phyloP scores from a whole-genome alignment of 2,113 vertebrate genomes.

The Gadus chalcogrammus region DNA sequence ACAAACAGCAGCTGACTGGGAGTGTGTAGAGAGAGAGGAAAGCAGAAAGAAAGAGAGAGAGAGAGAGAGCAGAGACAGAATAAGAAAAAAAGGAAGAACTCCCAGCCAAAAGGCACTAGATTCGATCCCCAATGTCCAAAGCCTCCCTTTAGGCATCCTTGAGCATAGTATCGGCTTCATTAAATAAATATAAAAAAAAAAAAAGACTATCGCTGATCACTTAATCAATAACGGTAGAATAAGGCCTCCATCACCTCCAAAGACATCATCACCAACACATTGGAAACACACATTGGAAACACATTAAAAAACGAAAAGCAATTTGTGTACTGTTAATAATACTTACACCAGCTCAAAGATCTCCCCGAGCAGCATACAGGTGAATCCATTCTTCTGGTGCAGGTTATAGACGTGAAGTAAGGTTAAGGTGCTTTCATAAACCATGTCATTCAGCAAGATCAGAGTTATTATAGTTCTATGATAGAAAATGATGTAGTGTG shows the following conservation, averaged over 20 bases:
- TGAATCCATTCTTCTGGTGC: constrained; percentile 99
- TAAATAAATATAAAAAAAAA: too few species aligned
- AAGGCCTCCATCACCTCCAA: too few species aligned
- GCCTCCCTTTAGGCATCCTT: too few species aligned
- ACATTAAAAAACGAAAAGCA: neutral
- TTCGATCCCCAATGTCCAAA: too few species aligned
- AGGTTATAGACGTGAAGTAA: constrained; percentile 86
- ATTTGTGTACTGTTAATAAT: neutral
- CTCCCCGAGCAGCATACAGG: constrained; percentile 94
- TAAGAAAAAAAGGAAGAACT: neutral
- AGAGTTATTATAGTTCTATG: neutral
- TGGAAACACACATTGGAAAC: neutral
- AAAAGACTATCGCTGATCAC: neutral
- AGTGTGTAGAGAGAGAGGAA: neutral
- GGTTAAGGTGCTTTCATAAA: constrained; percentile 31
- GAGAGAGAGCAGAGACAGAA: constrained; percentile 1
- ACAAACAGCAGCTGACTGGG: constrained; percentile 96
- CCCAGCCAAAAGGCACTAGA: too few species aligned
- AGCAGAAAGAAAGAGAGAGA: neutral
- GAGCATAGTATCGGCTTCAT: too few species aligned
- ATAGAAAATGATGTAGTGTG: neutral
- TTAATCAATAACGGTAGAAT: too few species aligned
- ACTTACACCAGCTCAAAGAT: constrained; percentile 97
- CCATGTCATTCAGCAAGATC: too few species aligned
- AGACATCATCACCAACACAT: too few species aligned